Conservation (phyloP, 2,797 vertebrate genomes). For the Pangasius larnaudii region DNA sequence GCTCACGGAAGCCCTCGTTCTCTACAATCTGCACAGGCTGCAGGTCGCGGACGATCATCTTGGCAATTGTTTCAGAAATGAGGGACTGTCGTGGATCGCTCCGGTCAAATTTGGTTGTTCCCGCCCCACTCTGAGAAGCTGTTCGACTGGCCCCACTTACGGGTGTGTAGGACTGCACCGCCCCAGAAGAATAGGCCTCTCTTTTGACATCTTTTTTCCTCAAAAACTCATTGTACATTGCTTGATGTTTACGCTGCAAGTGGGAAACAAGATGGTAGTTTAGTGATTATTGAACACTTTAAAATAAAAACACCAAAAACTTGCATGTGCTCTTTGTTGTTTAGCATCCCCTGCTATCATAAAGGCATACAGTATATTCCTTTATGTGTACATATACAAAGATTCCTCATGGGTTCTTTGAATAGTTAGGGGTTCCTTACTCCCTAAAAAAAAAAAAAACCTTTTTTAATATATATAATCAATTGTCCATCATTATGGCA, state of each 20-base stretch:
- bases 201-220: conserved; percentile 84
- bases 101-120: conserved; percentile 77
- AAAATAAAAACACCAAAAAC: neutral
- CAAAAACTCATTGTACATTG: conserved; percentile 85
- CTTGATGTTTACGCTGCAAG: conserved; percentile 79
- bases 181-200: conserved; percentile 75
- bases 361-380: neutral
- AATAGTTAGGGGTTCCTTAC: neutral
- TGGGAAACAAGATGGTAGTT: neutral
- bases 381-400: neutral
- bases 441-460: neutral
- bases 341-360: neutral
- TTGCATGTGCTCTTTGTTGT: neutral
- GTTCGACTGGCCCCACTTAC: conserved; percentile 57
- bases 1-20: conserved; percentile 78
- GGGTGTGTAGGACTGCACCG: conserved; percentile 71
- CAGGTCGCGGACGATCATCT: conserved; percentile 82
- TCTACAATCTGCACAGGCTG: conserved; percentile 80
- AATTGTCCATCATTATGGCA: neutral
- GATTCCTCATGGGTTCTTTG: neutral
- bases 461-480: neutral
- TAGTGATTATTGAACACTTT: neutral
- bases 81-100: conserved; percentile 81
- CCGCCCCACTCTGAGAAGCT: conserved; percentile 63
- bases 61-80: conserved; percentile 81